Evolutionary conservation across 2,888 invertebrate genomes (phyloP).

Genomic region (Drosophila infuscata): DNA sequence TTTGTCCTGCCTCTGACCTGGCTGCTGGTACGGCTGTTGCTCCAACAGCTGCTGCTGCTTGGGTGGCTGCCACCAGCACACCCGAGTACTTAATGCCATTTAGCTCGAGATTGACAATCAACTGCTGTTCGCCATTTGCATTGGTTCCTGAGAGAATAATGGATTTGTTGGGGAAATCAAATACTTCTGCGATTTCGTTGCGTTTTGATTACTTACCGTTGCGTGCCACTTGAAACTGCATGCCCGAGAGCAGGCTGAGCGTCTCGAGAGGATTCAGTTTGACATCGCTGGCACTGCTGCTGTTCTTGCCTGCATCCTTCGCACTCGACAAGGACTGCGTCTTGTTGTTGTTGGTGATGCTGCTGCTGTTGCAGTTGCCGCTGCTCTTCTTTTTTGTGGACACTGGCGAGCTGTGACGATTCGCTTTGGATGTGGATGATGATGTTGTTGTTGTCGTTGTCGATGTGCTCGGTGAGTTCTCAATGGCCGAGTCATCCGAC

Average conservation of each 20-base stretch:
- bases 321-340: constrained; percentile 32
- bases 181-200: neutral
- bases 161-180: constrained; percentile 5
- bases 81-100: constrained; percentile 98
- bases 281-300: constrained; percentile 5
- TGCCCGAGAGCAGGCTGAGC: constrained; percentile 80
- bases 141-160: constrained; percentile 88
- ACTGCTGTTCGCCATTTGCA: constrained; percentile 93
- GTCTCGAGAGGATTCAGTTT: constrained; percentile 64
- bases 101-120: constrained; percentile 97
- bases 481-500: constrained; percentile 82
- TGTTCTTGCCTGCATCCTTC: constrained; percentile 45
- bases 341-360: constrained; percentile 38
- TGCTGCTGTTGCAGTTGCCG: constrained; percentile 46
- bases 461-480: constrained; percentile 81
- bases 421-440: constrained; percentile 20
- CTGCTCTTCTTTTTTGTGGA: constrained; percentile 77
- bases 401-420: constrained; percentile 76
- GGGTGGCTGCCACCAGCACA: constrained; percentile 89
- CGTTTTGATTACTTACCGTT: constrained; percentile 88
- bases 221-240: constrained; percentile 93
- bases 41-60: constrained; percentile 4
- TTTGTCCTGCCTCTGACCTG: neutral
- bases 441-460: constrained; percentile 73
- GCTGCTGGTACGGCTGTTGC: neutral